These are phyloP conservation scores for Micrastur ruficollis DNA, from an alignment of 2,797 vertebrate genomes.

Conservation along the genomic window DNA sequence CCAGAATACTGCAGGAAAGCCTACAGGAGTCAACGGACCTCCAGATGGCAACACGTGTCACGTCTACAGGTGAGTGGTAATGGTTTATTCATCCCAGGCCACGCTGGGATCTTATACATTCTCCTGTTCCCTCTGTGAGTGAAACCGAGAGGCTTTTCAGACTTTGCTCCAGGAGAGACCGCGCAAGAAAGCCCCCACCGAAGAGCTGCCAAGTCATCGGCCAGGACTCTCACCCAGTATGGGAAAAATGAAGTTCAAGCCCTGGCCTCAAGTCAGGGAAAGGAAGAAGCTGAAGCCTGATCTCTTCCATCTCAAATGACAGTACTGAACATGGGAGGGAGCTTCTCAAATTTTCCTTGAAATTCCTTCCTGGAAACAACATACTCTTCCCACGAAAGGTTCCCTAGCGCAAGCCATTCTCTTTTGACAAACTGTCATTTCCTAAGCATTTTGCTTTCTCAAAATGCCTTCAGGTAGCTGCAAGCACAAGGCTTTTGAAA, in stretches of 20 bases:
- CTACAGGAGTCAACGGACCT: not conserved
- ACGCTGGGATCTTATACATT: not conserved
- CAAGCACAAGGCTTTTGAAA: not conserved
- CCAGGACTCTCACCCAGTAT: not conserved
- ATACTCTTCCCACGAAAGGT: not conserved
- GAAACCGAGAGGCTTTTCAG: not conserved
- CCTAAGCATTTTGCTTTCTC: not conserved
- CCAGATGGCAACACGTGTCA: not conserved
- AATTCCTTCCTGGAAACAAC: not conserved
- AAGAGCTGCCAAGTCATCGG: not conserved
- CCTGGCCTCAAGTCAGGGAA: not conserved
- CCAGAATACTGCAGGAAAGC: not conserved
- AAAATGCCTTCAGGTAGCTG: not conserved
- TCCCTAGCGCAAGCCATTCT: not conserved
- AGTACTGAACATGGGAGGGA: not conserved
- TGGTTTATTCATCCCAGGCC: not conserved
- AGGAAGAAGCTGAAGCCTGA: not conserved
- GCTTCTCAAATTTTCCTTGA: not conserved
- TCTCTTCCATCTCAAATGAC: not conserved
- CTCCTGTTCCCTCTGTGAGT: not conserved
- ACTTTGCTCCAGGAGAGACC: not conserved
- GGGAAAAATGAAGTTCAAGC: not conserved
- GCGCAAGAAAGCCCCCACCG: not conserved
- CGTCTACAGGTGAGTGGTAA: not conserved
- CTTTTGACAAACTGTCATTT: not conserved